These are phyloP conservation scores for Podilymbus podiceps DNA, from an alignment of 2,113 vertebrate species.

Conservation along the genomic window DNA sequence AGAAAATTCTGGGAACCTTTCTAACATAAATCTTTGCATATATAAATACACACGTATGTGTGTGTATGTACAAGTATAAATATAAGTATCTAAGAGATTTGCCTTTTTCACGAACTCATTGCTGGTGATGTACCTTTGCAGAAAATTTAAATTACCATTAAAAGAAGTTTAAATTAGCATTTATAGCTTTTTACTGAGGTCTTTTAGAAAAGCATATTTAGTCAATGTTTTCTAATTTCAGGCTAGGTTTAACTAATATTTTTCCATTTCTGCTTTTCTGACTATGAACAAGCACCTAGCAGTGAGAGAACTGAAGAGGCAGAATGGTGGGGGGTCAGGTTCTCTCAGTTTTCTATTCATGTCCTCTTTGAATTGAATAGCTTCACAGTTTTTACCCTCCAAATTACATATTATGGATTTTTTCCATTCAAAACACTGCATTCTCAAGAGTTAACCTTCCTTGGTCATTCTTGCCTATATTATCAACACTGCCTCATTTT, in stretches of 20 bases:
- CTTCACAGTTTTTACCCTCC: background rate
- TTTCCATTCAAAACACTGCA: background rate
- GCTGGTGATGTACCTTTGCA: background rate
- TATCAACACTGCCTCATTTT: slow-evolving; percentile 35
- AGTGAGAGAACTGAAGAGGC: background rate
- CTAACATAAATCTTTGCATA: background rate
- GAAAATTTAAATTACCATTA: background rate
- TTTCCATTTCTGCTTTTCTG: background rate
- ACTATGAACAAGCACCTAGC: background rate
- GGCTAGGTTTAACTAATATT: background rate
- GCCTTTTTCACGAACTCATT: background rate
- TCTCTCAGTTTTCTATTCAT: background rate
- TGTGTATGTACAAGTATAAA: background rate
- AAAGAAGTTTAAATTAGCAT: background rate
- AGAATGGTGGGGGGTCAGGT: background rate
- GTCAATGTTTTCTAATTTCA: background rate
- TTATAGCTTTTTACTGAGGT: background rate
- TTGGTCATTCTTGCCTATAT: background rate
- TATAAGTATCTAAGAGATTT: background rate
- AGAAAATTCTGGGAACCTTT: background rate
- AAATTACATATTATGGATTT: background rate
- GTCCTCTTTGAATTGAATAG: background rate
- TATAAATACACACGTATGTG: background rate
- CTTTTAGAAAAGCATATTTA: background rate
- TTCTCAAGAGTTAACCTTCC: slow-evolving; percentile 10